Evolutionary conservation across 2,888 invertebrate genomes (phyloP), one percentile per base, ranked within the genome.

Genomic region (Sinotaia quadrata): DNA sequence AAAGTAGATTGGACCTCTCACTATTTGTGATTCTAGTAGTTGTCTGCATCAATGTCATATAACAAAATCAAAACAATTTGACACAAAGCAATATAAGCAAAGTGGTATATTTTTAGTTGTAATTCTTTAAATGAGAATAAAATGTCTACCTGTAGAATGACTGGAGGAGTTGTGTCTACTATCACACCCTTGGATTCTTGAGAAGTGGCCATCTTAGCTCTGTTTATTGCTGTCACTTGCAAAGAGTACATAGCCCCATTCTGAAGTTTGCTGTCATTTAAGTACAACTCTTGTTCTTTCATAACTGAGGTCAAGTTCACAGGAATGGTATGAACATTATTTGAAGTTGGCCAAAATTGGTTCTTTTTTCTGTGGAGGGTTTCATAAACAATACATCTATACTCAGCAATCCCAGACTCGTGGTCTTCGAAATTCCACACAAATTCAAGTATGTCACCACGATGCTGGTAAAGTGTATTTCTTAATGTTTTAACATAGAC

Each of bases 141-240:
- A n/a, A n/a, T n/a, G n/a, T 41, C 41, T 41, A 72, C 63, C 41
- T 75, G 71, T n/a, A 74, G 73, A 3, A 68, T 29, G 7, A 44
- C 62, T 8, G 83, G 83, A 10, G 79, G 73, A 2, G 79, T 75
- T n/a, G 68, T 74, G 63, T 83, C 83, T 24, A 83, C 69, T 2
- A 69, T 76, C 12, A 82, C 75, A 5, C 79, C 81, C 5, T 63
- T 37, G 0, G 80, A 77, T 60, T 81, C 77, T 7, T 78, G 75
- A 15, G 54, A 34, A 10, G 71, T 68, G n/a, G 54, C 52, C 37
- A 61, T 47, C 59, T 70, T 67, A 18, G 74, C 76, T 12, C 49
- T 47, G 67, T 77, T 77, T 47, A 68, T 58, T 18, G 71, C 76
- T 21, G 69, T 68, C 18, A 77, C 68, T 24, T 72, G 72, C 31